Percentiles rank a stretch among this genome's conserved stretches.
Conservation (phyloP, 2,888 invertebrate genomes). For the Eristalinus sepulchralis region DNA sequence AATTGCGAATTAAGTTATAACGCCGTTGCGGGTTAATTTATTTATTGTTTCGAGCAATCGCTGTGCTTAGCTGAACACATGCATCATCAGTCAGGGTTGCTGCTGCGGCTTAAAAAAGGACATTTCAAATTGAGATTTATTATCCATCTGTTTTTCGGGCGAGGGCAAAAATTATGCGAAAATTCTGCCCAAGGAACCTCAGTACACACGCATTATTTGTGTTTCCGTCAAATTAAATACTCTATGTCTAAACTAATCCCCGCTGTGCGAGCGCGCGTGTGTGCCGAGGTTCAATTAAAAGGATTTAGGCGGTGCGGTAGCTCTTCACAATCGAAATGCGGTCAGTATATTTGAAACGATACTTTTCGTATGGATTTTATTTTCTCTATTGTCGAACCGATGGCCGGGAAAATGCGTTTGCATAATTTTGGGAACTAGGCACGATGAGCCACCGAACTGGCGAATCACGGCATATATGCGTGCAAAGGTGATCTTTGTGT, state of each 20-base stretch:
- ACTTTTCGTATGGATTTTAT: neutral
- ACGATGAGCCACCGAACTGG: no score
- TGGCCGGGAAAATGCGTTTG: neutral
- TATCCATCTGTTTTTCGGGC: slow-evolving; percentile 31
- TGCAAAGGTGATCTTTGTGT: neutral
- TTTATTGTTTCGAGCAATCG: slow-evolving; percentile 44
- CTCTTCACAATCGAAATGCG: neutral
- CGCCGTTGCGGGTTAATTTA: slow-evolving; percentile 43
- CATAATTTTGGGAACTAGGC: neutral
- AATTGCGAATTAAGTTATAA: slow-evolving; percentile 55
- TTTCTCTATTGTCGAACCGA: neutral
- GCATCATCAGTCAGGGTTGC: slow-evolving; percentile 21
- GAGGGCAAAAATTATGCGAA: slow-evolving; percentile 13
- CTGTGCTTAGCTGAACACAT: slow-evolving; percentile 12
- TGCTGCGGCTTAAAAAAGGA: slow-evolving; percentile 22
- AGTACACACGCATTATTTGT: neutral
- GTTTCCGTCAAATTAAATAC: slow-evolving; percentile 8
- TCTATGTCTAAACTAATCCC: slow-evolving; percentile 2
- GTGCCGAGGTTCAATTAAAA: slow-evolving; percentile 11
- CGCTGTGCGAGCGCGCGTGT: neutral
- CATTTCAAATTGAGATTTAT: slow-evolving; percentile 31
- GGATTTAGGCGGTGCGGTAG: neutral
- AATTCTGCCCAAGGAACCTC: slow-evolving; percentile 17
- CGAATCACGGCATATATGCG: neutral
- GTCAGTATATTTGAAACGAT: neutral